phyloP scores from a whole-genome alignment of 2,113 vertebrate genomes.

The Atherinomorus stipes region DNA sequence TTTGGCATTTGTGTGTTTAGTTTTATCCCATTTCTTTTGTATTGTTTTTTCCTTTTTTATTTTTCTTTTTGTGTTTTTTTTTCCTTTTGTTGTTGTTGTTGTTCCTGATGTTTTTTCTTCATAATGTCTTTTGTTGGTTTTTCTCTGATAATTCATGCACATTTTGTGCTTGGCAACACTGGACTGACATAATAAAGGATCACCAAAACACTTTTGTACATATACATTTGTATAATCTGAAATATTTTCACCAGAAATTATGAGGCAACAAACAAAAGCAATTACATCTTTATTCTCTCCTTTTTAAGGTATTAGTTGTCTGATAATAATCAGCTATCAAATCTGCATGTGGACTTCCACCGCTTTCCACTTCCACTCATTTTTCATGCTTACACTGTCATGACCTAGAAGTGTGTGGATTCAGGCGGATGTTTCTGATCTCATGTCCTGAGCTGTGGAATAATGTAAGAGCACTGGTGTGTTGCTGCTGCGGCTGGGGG shows the following conservation, averaged over 20 bases:
- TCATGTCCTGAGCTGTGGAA: slow-evolving; percentile 72
- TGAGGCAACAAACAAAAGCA: background rate
- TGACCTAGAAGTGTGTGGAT: slow-evolving; percentile 76
- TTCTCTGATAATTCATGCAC: background rate
- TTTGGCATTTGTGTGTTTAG: too few relatives aligned
- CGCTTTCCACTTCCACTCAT: slow-evolving; percentile 41
- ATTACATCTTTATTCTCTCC: slow-evolving; percentile 11
- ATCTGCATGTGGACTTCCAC: slow-evolving; percentile 56
- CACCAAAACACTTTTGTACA: background rate
- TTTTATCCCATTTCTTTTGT: too few relatives aligned
- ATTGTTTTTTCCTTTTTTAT: too few relatives aligned
- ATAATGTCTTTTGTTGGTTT: too few relatives aligned
- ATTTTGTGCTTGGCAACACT: too few relatives aligned
- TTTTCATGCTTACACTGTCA: slow-evolving; percentile 73
- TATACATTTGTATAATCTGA: background rate
- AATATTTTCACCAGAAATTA: background rate
- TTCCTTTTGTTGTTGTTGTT: too few relatives aligned
- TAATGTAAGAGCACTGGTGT: slow-evolving; percentile 79
- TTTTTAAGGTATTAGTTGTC: slow-evolving; percentile 14
- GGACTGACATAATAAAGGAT: too few relatives aligned
- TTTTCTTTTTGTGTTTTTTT: too few relatives aligned
- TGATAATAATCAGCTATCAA: slow-evolving; percentile 61
- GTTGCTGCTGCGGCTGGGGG: slow-evolving; percentile 74
- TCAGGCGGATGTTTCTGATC: slow-evolving; percentile 72
- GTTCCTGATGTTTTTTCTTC: too few relatives aligned